phyloP scores from a whole-genome alignment of 2,888 invertebrate species.

The Agriopis leucophaearia region DNA sequence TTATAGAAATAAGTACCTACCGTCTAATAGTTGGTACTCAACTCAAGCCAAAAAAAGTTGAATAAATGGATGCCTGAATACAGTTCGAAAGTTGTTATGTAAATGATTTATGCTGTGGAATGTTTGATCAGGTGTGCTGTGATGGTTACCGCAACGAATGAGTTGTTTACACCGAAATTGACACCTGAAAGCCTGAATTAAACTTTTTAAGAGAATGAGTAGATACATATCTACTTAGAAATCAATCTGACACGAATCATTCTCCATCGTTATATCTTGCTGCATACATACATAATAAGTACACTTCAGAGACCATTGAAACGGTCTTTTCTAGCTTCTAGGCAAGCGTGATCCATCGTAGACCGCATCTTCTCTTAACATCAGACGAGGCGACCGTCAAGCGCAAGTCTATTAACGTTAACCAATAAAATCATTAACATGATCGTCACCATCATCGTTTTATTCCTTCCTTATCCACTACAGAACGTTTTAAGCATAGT shows the following conservation, averaged over 20 bases:
- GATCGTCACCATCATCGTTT: too few relatives aligned
- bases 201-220: background rate
- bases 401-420: too few relatives aligned
- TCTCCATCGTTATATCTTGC: background rate
- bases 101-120: conserved; percentile 32
- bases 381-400: too few relatives aligned
- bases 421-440: too few relatives aligned
- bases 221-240: background rate
- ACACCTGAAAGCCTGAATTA: conserved; percentile 11
- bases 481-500: too few relatives aligned
- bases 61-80: conserved; percentile 5
- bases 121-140: conserved; percentile 32
- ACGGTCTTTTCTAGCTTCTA: too few relatives aligned
- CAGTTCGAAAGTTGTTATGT: conserved; percentile 41
- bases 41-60: background rate
- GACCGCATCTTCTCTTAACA: too few relatives aligned
- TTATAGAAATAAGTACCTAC: background rate
- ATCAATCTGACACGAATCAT: background rate
- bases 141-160: conserved; percentile 20
- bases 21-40: background rate
- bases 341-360: too few relatives aligned
- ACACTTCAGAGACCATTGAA: too few relatives aligned
- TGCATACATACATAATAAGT: too few relatives aligned
- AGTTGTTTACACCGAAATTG: conserved; percentile 17
- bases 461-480: too few relatives aligned